A percentile compares a stretch with the other conserved stretches of the same genome.
phyloP scores from a whole-genome alignment of 2,888 invertebrate genomes.

The Scaptomyza parva region DNA sequence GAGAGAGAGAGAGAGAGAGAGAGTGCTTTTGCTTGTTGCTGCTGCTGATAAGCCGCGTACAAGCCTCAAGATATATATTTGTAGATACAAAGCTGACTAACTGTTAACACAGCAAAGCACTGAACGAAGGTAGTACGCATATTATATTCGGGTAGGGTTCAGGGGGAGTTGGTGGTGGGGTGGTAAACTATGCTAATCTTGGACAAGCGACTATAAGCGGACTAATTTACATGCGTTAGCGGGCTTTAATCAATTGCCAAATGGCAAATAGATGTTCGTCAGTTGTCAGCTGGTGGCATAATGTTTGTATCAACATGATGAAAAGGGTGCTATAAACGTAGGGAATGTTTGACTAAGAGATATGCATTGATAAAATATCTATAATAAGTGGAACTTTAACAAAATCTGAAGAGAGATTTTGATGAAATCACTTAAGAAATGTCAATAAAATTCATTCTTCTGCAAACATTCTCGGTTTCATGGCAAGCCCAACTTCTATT shows the following conservation, averaged over 20 bases:
- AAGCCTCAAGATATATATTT: conserved; percentile 4
- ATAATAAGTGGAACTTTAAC: too few relatives aligned
- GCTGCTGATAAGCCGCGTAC: conserved; percentile 44
- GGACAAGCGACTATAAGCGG: conserved; percentile 5
- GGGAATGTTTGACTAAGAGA: background rate
- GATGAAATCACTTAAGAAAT: too few relatives aligned
- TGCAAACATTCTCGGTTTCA: too few relatives aligned
- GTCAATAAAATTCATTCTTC: too few relatives aligned
- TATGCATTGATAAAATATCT: background rate
- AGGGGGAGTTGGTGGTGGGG: background rate
- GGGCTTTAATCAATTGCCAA: conserved; percentile 60
- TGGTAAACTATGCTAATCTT: conserved; percentile 6
- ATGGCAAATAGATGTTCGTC: conserved; percentile 43
- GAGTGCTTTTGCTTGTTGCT: conserved; percentile 19
- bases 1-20: background rate
- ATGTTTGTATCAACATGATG: conserved; percentile 17
- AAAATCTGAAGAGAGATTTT: too few relatives aligned
- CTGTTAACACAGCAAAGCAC: background rate
- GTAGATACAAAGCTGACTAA: conserved; percentile 18
- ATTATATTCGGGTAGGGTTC: background rate
- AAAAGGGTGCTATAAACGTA: background rate
- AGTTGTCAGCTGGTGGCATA: conserved; percentile 37
- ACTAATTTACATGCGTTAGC: conserved; percentile 32
- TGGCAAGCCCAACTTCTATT: too few relatives aligned
- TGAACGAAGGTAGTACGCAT: conserved; percentile 7